These are phyloP conservation scores for Malurus alboscapulatus DNA, from an alignment of 2,113 vertebrate species.

Conservation along the genomic window DNA sequence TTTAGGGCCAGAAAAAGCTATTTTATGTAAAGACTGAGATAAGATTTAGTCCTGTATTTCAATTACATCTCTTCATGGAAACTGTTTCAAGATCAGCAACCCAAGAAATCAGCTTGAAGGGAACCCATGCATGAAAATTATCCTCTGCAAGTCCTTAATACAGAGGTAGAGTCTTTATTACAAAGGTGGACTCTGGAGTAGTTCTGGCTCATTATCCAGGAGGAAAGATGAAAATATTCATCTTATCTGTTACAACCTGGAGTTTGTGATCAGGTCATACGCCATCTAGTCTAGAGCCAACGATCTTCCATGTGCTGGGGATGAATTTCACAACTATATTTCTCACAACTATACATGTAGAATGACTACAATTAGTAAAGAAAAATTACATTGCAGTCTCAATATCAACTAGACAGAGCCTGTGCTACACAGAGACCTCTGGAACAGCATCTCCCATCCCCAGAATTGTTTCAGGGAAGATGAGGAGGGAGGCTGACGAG, in stretches of 20 bases:
- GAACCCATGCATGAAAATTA: neutral
- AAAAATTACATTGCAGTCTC: neutral
- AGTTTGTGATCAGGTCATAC: neutral
- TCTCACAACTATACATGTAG: neutral
- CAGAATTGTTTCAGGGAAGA: neutral
- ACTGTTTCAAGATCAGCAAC: neutral
- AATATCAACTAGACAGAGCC: neutral
- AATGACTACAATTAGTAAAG: neutral
- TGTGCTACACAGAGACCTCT: neutral
- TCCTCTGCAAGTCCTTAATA: neutral
- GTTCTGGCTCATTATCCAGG: neutral
- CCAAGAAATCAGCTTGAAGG: neutral
- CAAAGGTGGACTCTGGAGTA: neutral
- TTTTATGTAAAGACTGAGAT: neutral
- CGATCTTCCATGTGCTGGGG: neutral
- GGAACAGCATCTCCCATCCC: neutral
- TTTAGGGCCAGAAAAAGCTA: neutral
- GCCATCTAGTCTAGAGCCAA: neutral
- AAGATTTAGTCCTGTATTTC: neutral
- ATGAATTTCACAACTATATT: neutral
- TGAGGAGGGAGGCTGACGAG: neutral
- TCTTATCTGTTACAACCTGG: neutral
- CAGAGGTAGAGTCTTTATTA: neutral
- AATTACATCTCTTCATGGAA: neutral
- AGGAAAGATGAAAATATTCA: neutral